Base-by-base conservation (phyloP, 2,797 vertebrate species). In the Lacerta bilineata region DNA sequence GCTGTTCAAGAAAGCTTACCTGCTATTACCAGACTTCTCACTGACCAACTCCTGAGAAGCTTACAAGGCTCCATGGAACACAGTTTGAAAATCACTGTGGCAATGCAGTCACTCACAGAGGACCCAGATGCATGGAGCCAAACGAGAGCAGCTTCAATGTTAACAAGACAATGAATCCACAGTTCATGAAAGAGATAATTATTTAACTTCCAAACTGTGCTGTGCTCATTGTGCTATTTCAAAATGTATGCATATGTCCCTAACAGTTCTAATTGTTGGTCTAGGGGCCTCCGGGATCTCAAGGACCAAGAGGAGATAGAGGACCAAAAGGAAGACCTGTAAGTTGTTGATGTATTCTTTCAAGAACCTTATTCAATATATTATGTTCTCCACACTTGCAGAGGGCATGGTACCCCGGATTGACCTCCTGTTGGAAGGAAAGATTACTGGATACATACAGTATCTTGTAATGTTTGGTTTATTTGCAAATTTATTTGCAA, bases 311-410 rank as follows among this genome's bases (percentile, higher is more conserved):
- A 97, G 99, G 99, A 96, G 93, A 97, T 46, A 96, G 97, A 59
- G 99, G 99, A 91, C 93, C 97, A 85, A 99, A 99, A 96, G 99
- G 99, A 95, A 97, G 98, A 95, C 98, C 98, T 90, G 99, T 99
- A 97, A 92, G 98, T 98, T 85, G 85, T 15, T 69, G 0, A 85
- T 17, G 18, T 61, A 8, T 80, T 43, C 61, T 17, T 80, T 59
- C 85, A 39, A 84, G 77, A 85, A 90, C 80, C 46, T 55, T 33
- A 20, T 18, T 69, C 61, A 41, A 59, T 80, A 33, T 5, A 91
- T 39, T 33, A 9, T n/a, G 4, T 15, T 3, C 59, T 74, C 6
- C 13, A 3, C 39, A 61, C 10, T n/a, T 81, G 27, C 11, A 2
- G 43, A 17, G 3, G 3, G 23, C 5, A 4, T 43, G 27, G 2